Evolutionary conservation across 2,113 vertebrate species (phyloP).

Genomic region (Pluvialis apricaria): DNA sequence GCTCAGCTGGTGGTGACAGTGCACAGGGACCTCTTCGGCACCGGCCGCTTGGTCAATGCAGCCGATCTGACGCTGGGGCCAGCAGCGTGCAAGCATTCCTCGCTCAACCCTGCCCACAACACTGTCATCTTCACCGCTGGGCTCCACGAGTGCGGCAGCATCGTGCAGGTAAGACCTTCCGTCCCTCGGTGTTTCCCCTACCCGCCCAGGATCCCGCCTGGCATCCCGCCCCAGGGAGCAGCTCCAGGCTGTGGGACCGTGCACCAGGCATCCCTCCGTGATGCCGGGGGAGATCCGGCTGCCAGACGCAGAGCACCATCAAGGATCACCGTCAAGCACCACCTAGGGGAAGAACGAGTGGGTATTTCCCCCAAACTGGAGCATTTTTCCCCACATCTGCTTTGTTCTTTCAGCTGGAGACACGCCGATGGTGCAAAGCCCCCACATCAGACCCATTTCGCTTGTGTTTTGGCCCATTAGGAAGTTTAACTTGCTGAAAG

Average conservation of each 20-base stretch:
- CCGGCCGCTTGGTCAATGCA: background rate
- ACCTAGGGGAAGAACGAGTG: rapidly evolving
- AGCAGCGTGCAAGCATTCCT: background rate
- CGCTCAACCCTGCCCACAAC: background rate
- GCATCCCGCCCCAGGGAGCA: background rate
- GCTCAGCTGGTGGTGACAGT: slow-evolving; percentile 13
- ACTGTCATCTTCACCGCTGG: background rate
- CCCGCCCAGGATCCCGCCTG: rapidly evolving
- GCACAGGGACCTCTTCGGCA: slow-evolving; percentile 33
- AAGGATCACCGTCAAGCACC: no score
- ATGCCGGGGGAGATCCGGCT: no score
- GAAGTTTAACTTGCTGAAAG: background rate
- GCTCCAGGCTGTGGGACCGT: background rate
- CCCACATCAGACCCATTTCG: rapidly evolving
- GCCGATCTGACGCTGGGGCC: background rate
- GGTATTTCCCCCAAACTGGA: background rate
- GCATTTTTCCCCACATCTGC: background rate
- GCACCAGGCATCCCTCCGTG: rapidly evolving
- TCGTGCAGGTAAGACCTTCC: background rate
- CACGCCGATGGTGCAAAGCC: rapidly evolving
- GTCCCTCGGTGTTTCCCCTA: rapidly evolving
- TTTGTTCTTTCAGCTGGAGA: background rate
- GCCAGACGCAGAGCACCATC: no score
- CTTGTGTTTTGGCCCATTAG: rapidly evolving
- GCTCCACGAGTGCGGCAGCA: slow-evolving; percentile 14